phyloP scores from a whole-genome alignment of 2,113 vertebrate genomes.

The Oophaga pumilio region DNA sequence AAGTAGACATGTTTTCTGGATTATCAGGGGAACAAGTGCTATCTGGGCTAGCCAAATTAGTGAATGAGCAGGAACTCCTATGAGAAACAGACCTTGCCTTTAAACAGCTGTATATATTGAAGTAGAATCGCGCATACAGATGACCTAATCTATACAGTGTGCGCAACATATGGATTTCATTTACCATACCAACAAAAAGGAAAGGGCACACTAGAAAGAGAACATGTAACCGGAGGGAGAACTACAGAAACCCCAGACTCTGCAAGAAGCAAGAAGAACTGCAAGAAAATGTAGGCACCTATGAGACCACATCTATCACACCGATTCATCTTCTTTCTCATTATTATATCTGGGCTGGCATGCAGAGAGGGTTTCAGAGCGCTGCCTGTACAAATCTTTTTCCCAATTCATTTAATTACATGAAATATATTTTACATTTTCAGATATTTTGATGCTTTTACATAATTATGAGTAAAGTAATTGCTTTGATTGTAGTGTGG shows the following conservation, averaged over 20 bases:
- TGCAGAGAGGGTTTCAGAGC: not conserved
- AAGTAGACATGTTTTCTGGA: not conserved
- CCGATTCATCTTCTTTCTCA: not conserved
- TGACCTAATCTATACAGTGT: slow-evolving; percentile 16
- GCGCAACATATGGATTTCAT: slow-evolving; percentile 38
- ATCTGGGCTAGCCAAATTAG: not conserved
- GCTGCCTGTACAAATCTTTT: not conserved
- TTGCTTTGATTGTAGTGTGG: not conserved
- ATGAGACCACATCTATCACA: not conserved
- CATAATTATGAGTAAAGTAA: not conserved
- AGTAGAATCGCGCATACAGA: not conserved
- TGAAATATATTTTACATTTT: not conserved
- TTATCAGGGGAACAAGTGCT: not conserved
- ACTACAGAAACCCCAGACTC: not conserved
- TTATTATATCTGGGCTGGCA: not conserved
- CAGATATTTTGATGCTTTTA: not conserved
- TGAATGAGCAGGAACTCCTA: not conserved
- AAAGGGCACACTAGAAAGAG: slow-evolving; percentile 7
- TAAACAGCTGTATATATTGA: slow-evolving; percentile 14
- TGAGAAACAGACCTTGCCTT: slow-evolving; percentile 15
- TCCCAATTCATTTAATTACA: not conserved
- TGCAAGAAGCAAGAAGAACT: not conserved
- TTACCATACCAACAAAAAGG: slow-evolving; percentile 31
- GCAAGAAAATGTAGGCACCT: not conserved
- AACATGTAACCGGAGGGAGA: not conserved